These are phyloP conservation scores for Pinna nobilis DNA, from an alignment of 1,140 invertebrate species.

Conservation along the genomic window DNA sequence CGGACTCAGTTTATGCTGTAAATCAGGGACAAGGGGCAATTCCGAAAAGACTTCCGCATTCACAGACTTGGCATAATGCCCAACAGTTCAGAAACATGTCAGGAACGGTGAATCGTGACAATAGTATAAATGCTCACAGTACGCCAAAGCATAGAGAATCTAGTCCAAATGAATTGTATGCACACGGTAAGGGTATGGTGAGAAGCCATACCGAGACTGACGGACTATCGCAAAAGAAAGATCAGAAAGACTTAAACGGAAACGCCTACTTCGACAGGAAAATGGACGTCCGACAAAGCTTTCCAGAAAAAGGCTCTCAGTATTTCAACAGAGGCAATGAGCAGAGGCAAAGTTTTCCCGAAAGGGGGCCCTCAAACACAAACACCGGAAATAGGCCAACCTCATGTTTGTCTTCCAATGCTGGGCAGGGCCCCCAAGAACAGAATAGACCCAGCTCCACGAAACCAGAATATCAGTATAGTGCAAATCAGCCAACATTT, in stretches of 20 bases:
- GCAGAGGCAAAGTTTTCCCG: slow-evolving; percentile 50
- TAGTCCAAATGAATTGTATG: slow-evolving; percentile 37
- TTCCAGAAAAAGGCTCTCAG: slow-evolving; percentile 10
- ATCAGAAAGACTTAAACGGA: too few relatives aligned
- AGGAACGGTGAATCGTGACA: slow-evolving; percentile 15
- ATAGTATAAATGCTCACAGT: slow-evolving; percentile 42
- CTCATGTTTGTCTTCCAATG: slow-evolving; percentile 39
- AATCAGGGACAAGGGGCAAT: slow-evolving; percentile 50
- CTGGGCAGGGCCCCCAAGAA: slow-evolving; percentile 51
- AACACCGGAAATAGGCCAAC: slow-evolving; percentile 31
- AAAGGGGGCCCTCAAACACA: slow-evolving; percentile 60
- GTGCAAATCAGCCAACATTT: slow-evolving; percentile 42
- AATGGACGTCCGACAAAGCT: slow-evolving; percentile 4
- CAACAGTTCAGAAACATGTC: slow-evolving; percentile 8
- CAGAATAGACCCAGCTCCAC: slow-evolving; percentile 41
- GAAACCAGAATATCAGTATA: slow-evolving; percentile 10
- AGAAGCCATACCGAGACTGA: slow-evolving; percentile 26
- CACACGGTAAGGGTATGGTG: slow-evolving; percentile 2
- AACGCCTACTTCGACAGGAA: too few relatives aligned
- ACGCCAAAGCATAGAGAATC: slow-evolving; percentile 47
- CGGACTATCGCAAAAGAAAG: slow-evolving; percentile 11
- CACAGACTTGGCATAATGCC: slow-evolving; percentile 45
- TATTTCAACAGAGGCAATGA: slow-evolving; percentile 17
- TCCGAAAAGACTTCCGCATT: slow-evolving; percentile 50
- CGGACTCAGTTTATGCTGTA: too few relatives aligned